These are phyloP conservation scores for Phytoseiulus persimilis DNA, from an alignment of 2,888 invertebrate genomes.

Conservation along the genomic window DNA sequence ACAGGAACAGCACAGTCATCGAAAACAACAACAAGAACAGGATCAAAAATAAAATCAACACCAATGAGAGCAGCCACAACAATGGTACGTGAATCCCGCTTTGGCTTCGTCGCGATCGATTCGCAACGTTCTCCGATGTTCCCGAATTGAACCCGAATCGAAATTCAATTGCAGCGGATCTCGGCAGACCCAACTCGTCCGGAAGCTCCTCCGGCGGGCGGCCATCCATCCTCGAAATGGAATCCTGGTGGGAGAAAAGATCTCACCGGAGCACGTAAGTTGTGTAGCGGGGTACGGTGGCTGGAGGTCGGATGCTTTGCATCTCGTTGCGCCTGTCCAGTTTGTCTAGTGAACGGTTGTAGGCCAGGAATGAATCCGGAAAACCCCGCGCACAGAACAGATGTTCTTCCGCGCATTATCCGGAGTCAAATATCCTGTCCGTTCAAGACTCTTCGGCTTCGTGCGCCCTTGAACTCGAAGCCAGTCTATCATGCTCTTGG, in stretches of 20 bases:
- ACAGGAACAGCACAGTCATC: neutral
- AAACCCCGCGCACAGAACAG: too few species aligned
- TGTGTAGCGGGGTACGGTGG: conserved; percentile 41
- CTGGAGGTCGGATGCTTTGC: too few species aligned
- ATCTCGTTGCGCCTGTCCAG: too few species aligned
- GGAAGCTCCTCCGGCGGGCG: conserved; percentile 40
- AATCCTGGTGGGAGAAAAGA: conserved; percentile 47
- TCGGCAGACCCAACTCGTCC: conserved; percentile 34
- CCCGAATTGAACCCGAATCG: neutral
- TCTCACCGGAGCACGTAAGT: conserved; percentile 46
- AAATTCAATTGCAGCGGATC: conserved; percentile 34
- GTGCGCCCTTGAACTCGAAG: too few species aligned
- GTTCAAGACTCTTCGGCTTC: too few species aligned
- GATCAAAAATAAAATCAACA: neutral
- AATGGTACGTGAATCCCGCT: neutral
- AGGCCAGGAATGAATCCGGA: too few species aligned
- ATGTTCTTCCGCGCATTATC: too few species aligned
- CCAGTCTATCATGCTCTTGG: conserved; percentile 41
- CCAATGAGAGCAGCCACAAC: neutral
- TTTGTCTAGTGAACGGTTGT: too few species aligned
- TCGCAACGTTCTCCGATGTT: neutral
- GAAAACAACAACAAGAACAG: neutral
- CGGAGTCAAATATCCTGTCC: too few species aligned
- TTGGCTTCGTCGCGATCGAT: neutral
- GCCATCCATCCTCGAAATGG: conserved; percentile 43